Percentiles rank a stretch among this genome's conserved stretches.
Conservation (phyloP, 64 coral and sea anemone genomes). For the Catalaphyllia jardinei region DNA sequence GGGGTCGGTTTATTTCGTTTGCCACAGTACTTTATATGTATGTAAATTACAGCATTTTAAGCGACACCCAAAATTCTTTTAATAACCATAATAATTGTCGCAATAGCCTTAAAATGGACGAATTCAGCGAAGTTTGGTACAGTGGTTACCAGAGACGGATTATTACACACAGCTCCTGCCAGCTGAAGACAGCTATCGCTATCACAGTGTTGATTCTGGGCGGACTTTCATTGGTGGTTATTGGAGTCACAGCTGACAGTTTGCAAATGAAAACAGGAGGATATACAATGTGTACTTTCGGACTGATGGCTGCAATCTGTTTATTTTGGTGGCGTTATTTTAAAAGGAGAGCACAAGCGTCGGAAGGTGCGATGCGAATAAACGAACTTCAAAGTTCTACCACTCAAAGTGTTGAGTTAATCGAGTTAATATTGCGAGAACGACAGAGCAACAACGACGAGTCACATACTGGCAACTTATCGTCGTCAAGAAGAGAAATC, state of each 20-base stretch:
- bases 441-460: not conserved
- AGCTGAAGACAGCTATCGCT: not conserved
- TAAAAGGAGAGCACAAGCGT: not conserved
- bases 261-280: constrained; percentile 38
- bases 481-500: constrained; percentile 5
- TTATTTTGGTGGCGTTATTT: not conserved
- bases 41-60: too few relatives aligned
- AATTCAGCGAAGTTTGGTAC: constrained; percentile 30
- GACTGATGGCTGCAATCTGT: not conserved
- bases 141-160: not conserved
- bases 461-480: not conserved
- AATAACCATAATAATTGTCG: not conserved
- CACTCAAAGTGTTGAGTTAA: not conserved
- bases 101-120: not conserved
- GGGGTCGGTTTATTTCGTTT: too few relatives aligned
- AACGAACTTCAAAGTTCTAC: not conserved
- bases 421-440: not conserved
- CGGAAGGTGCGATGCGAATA: not conserved
- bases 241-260: not conserved
- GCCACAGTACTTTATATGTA: too few relatives aligned
- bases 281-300: constrained; percentile 13
- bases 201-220: not conserved
- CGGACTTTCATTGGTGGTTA: not conserved
- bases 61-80: not conserved
- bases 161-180: not conserved